A percentile compares a stretch with the other conserved stretches of the same genome.
phyloP scores from a whole-genome alignment of 2,888 invertebrate genomes.

The Pristionchus entomophagus region DNA sequence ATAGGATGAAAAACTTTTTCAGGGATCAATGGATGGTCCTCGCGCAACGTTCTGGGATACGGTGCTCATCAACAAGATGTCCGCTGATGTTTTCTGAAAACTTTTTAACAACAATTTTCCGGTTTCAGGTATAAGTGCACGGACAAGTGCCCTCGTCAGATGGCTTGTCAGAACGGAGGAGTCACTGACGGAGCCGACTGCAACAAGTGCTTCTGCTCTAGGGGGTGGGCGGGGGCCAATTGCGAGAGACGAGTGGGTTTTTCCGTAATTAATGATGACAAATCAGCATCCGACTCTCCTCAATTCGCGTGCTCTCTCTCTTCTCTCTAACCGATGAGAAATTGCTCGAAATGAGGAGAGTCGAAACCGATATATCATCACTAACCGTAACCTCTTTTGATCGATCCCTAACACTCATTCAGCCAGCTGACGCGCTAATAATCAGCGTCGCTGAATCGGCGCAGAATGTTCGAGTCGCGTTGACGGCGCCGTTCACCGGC shows the following conservation, averaged over 20 bases:
- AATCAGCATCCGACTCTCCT: too few species aligned
- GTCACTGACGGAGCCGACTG: slow-evolving; percentile 7
- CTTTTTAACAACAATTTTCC: background rate
- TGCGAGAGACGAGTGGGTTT: slow-evolving; percentile 7
- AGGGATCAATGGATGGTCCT: slow-evolving; percentile 20
- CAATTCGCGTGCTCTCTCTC: too few species aligned
- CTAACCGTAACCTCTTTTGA: background rate
- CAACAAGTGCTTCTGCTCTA: slow-evolving; percentile 28
- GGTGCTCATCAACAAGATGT: slow-evolving; percentile 27
- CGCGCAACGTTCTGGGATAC: slow-evolving; percentile 29
- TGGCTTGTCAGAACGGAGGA: slow-evolving; percentile 3
- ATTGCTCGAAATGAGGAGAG: too few species aligned
- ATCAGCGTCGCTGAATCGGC: background rate
- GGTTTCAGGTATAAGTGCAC: background rate
- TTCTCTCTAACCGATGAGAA: too few species aligned
- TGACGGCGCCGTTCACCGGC: background rate
- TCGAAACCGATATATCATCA: background rate
- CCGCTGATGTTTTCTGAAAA: background rate
- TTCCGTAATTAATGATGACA: too few species aligned
- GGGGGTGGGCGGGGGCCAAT: slow-evolving; percentile 37
- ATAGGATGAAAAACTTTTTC: background rate
- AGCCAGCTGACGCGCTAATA: slow-evolving; percentile 1
- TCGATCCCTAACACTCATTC: background rate
- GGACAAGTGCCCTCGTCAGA: slow-evolving; percentile 8
- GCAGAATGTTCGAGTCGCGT: background rate